Base-by-base conservation (phyloP, 2,113 vertebrate species). In the Stictonetta naevosa region DNA sequence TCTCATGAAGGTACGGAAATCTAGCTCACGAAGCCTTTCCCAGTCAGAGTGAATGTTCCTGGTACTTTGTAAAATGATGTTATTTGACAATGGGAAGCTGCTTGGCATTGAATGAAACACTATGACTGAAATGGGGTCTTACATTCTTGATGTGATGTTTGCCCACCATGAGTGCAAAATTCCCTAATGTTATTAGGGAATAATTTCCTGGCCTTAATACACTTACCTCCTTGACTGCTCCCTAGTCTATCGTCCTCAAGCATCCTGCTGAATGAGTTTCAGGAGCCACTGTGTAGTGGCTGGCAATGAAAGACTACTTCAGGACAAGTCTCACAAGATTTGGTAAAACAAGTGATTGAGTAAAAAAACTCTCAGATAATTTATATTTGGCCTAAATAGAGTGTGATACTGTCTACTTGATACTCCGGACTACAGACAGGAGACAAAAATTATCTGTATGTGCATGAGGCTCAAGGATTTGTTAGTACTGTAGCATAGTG, bases 1-100 rank as follows among this genome's bases (percentile, higher is more conserved):
- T 23, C 9, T 99, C 11, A 99, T 99, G 98, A 99, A 99, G 99
- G 99, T 99, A 98, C 98, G 52, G 77, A 88, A 88, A 46, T 14
- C 8, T 19, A 80, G 44, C 31, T 76, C 58, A 80, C 11, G 31
- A 66, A 52, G 4, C 44, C 11, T 86, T 76, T 29, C 40, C 26
- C 38, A 44, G 42, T 48, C n/a, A 8, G n/a, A 33, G 4, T 36
- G 34, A 64, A 22, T 31, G 10, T 19, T 68, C 68, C 52, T 78
- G 22, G 33, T 55, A 8, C 23, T 81, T 59, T 55, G 11, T 79
- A 36, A 55, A 69, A 36, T 62, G 66, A 13, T 78, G 31, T 66
- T 50, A 90, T 29, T 31, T 46, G 21, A 21, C 42, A 63, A 0
- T 13, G 31, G 74, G 8, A 18, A 62, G 33, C 0, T 88, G 18